Base-by-base conservation (phyloP, 92 coral and sea anemone genomes). In the Parazoanthus darwini region DNA sequence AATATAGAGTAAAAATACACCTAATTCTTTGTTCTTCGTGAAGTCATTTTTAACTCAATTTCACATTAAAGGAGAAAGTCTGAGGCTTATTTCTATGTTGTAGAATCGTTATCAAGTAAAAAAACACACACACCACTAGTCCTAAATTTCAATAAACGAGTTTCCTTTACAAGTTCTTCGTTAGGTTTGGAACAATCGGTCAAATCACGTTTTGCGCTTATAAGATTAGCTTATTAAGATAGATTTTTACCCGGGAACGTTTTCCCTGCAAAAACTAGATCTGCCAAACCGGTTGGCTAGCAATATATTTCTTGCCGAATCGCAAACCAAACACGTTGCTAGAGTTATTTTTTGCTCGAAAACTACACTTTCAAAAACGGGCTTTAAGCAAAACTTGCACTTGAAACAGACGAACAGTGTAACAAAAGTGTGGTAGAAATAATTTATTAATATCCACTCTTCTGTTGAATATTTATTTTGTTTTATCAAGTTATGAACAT, bases 141-240 rank as follows among this genome's bases (percentile, higher is more conserved):
- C 73, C 73, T 67, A 67, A 67, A 67, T 67, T 67, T 67, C 73
- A 67, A 67, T 67, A 67, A 67, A 67, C 73, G 73, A 33, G 33
- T 67, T 8, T 67, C 73, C 73, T 67, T 67, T 67, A 67, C 11
- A 67, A 67, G 73, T 67, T 67, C 73, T 67, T 67, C 73, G 73
- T 20, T 67, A 67, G 73, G 73, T 67, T 67, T 67, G 73, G 73
- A 67, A 67, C 73, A 67, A 67, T 67, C 73, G 73, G 73, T 67
- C 73, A 67, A 67, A 67, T 67, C 73, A 67, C 73, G 73, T 67
- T 67, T 67, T 67, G 73, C 73, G 73, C 73, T 67, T 67, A 67
- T 67, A 67, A 67, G 73, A 67, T 67, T 67, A 67, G 73, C 73
- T 67, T 67, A 67, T 67, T 67, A 67, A 67, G 73, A 67, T 67